These are phyloP conservation scores for Sphinx pinastri DNA, from an alignment of 2,888 invertebrate genomes.

Conservation along the genomic window DNA sequence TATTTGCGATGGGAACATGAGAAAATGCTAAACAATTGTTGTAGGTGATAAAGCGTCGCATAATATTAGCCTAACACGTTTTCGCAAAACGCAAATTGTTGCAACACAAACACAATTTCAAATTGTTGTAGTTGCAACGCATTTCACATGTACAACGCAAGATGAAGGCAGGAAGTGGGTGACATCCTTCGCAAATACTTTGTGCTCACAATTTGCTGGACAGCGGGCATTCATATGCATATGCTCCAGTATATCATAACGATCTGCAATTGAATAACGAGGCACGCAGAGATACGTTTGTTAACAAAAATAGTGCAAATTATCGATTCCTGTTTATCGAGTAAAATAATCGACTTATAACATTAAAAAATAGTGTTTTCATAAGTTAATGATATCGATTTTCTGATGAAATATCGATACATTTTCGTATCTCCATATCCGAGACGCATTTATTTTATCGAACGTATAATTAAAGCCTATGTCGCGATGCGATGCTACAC, in stretches of 20 bases:
- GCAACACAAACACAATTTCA: neutral
- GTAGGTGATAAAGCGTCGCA: neutral
- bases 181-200: constrained; percentile 8
- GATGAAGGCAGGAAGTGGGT: neutral
- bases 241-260: neutral
- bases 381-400: too few species aligned
- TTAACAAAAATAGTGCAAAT: too few species aligned
- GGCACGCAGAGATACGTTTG: too few species aligned
- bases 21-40: too few species aligned
- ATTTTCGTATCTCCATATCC: neutral
- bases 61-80: neutral
- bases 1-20: too few species aligned
- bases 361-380: too few species aligned
- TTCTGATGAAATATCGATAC: neutral
- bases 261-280: neutral
- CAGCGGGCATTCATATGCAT: neutral
- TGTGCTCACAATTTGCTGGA: neutral
- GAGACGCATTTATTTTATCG: constrained; percentile 49
- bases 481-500: constrained; percentile 37
- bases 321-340: too few species aligned
- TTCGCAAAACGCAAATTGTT: neutral
- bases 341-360: too few species aligned
- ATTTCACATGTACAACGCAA: neutral
- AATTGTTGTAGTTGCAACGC: neutral
- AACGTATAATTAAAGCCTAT: constrained; percentile 40